These are phyloP conservation scores for Sepiola atlantica DNA, from an alignment of 2,888 invertebrate species.

Conservation along the genomic window DNA sequence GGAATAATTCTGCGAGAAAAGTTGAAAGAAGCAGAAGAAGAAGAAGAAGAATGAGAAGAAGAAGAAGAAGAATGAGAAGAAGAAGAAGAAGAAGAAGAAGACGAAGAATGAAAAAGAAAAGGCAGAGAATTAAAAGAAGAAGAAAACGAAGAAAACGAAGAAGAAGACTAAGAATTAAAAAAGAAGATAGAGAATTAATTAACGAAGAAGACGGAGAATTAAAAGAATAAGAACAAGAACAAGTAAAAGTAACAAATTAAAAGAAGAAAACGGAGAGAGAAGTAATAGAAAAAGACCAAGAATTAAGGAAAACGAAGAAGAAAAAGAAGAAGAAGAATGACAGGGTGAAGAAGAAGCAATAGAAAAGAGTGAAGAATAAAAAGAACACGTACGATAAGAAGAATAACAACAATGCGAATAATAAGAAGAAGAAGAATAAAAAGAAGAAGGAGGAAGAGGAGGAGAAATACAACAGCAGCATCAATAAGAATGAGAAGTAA, in stretches of 20 bases:
- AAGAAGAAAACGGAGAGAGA: no score
- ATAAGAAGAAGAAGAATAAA: no score
- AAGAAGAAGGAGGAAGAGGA: no score
- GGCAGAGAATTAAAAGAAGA: neutral
- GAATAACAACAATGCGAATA: no score
- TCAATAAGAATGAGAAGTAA: no score
- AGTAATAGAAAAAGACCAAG: neutral
- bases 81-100: neutral
- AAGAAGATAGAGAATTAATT: neutral
- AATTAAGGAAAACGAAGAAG: neutral
- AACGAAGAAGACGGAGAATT: rapidly evolving
- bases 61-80: neutral
- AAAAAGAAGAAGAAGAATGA: neutral
- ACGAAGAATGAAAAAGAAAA: neutral
- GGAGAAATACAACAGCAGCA: no score
- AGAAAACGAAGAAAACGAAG: no score
- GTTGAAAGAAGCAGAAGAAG: neutral
- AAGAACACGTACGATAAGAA: no score
- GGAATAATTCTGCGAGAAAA: conserved; percentile 2
- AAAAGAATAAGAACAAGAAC: neutral
- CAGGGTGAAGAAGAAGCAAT: no score
- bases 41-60: neutral
- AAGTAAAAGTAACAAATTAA: neutral
- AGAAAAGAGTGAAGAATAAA: neutral
- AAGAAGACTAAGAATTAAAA: neutral